Conservation (phyloP, 2,113 vertebrate species). For the Gallinago undulata region DNA sequence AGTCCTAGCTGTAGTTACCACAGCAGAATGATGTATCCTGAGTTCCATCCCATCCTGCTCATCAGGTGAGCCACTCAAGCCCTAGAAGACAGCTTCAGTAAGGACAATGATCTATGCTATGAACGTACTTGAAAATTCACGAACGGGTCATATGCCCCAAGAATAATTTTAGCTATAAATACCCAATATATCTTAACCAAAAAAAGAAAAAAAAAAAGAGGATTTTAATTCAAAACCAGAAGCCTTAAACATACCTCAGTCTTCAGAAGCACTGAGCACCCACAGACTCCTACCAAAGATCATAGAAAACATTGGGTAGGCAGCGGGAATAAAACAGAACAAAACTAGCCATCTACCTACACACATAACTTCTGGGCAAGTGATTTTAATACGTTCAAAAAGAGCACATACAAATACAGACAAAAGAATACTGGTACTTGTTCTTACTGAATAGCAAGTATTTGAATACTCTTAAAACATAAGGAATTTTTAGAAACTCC, state of each 20-base stretch:
- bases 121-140: neutral
- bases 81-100: neutral
- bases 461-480: neutral
- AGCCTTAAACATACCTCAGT: conserved; percentile 55
- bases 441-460: neutral
- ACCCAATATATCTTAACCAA: neutral
- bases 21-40: neutral
- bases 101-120: neutral
- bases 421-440: neutral
- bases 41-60: neutral
- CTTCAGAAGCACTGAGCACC: conserved; percentile 61
- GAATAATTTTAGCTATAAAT: neutral
- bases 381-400: conserved; percentile 8
- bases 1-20: neutral
- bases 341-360: conserved; percentile 28
- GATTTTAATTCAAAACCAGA: conserved; percentile 27
- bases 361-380: neutral
- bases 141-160: neutral
- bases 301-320: conserved; percentile 54
- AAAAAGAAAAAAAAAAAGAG: neutral
- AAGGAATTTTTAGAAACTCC: neutral
- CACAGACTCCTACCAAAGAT: conserved; percentile 60
- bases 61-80: neutral
- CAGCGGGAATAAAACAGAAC: conserved; percentile 53
- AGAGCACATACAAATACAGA: neutral